A percentile compares a stretch with the other conserved stretches of the same genome.
Evolutionary conservation across 2,888 invertebrate species (phyloP).

Genomic region (Philopedon plagiatum): DNA sequence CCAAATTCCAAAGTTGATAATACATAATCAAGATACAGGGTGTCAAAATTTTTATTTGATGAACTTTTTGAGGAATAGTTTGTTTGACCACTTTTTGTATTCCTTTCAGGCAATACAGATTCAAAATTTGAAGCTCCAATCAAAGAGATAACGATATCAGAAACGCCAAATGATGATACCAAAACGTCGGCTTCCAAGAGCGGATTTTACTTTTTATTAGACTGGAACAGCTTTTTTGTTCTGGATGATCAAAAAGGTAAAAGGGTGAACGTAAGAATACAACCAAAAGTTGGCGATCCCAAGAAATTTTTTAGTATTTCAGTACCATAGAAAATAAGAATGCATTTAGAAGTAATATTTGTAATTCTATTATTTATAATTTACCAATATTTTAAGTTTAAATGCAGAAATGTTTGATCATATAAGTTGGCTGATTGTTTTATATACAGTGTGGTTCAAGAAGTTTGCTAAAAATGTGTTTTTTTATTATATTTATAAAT

Average conservation of each 20-base stretch:
- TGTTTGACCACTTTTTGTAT: neutral
- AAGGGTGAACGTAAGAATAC: slow-evolving; percentile 82
- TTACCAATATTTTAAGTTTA: too few relatives aligned
- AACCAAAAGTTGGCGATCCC: slow-evolving; percentile 85
- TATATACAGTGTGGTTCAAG: too few relatives aligned
- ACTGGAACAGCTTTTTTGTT: slow-evolving; percentile 88
- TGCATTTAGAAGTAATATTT: too few relatives aligned
- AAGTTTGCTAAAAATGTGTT: too few relatives aligned
- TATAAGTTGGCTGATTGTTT: too few relatives aligned
- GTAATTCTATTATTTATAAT: too few relatives aligned
- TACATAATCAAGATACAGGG: too few relatives aligned
- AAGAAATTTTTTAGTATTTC: slow-evolving; percentile 81
- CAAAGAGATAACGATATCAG: neutral
- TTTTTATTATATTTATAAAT: too few relatives aligned
- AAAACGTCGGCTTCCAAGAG: slow-evolving; percentile 56
- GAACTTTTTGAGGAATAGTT: too few relatives aligned
- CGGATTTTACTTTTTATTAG: slow-evolving; percentile 85
- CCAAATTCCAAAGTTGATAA: too few relatives aligned
- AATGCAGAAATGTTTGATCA: too few relatives aligned
- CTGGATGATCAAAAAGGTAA: slow-evolving; percentile 79
- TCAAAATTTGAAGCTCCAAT: neutral
- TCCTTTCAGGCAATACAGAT: neutral
- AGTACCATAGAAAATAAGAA: slow-evolving; percentile 73
- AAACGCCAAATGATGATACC: neutral
- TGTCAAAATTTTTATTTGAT: too few relatives aligned